A percentile compares a stretch with the other conserved stretches of the same genome.
phyloP scores from a whole-genome alignment of 2,797 vertebrate genomes.

The Choloepus didactylus region DNA sequence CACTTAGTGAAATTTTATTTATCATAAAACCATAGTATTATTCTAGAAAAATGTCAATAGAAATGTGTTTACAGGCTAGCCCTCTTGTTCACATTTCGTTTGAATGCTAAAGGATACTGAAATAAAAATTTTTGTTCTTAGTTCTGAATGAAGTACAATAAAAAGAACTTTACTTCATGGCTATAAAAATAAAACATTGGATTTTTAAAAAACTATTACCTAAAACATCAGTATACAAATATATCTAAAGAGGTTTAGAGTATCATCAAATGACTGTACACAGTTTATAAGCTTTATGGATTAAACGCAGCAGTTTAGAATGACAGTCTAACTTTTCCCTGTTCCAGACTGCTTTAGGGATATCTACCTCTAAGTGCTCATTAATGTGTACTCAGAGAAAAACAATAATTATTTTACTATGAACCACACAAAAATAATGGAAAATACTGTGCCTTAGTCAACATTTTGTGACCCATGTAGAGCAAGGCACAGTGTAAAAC shows the following conservation, averaged over 20 bases:
- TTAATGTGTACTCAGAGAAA: conserved; percentile 47
- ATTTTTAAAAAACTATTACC: background rate
- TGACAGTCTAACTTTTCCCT: background rate
- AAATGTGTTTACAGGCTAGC: background rate
- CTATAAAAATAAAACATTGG: conserved; percentile 28
- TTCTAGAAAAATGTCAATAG: conserved; percentile 43
- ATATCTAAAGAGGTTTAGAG: conserved; percentile 21
- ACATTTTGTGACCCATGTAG: background rate
- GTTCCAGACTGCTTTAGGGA: background rate
- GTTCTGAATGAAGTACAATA: background rate
- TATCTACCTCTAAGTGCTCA: background rate
- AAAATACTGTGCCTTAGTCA: background rate
- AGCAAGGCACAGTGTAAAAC: background rate
- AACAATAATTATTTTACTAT: conserved; percentile 50
- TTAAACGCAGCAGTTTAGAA: background rate
- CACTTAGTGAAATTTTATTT: conserved; percentile 29
- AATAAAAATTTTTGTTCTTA: conserved; percentile 34
- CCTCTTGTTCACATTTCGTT: conserved; percentile 12
- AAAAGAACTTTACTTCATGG: conserved; percentile 20
- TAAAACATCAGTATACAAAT: conserved; percentile 3
- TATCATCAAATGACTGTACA: background rate
- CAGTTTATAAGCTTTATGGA: conserved; percentile 6
- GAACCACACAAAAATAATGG: conserved; percentile 18
- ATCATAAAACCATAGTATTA: conserved; percentile 4
- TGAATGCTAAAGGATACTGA: conserved; percentile 22